Percentiles rank a stretch among this genome's conserved stretches.
These are phyloP conservation scores for Blastobasis lacticolella DNA, from an alignment of 2,888 invertebrate species.

Conservation along the genomic window DNA sequence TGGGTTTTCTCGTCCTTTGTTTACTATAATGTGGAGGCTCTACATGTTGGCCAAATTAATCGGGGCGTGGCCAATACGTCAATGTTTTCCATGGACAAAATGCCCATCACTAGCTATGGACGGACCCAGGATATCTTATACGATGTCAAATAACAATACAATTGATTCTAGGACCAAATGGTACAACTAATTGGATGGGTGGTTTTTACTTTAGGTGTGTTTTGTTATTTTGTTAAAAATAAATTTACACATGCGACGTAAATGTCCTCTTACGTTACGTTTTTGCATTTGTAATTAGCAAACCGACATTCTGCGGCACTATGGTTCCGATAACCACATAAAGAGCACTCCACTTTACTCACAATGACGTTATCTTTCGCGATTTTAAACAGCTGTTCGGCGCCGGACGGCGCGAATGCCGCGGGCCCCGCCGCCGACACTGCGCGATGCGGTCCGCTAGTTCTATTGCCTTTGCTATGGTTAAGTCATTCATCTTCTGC, in stretches of 20 bases:
- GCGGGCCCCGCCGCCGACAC: too few species aligned
- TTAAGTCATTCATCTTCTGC: slow-evolving; percentile 2
- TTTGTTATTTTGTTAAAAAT: not conserved
- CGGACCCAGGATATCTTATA: too few species aligned
- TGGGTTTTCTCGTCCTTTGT: too few species aligned
- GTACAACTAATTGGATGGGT: too few species aligned
- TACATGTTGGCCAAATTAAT: too few species aligned
- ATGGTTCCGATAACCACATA: not conserved
- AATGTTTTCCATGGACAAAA: too few species aligned
- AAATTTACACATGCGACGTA: not conserved
- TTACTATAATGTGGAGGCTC: too few species aligned
- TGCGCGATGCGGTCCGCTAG: slow-evolving; percentile 5
- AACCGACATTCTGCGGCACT: not conserved
- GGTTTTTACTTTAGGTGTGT: too few species aligned
- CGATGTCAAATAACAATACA: too few species aligned
- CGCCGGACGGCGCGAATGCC: not conserved
- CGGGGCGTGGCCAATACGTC: too few species aligned
- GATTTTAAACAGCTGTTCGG: not conserved
- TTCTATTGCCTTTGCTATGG: slow-evolving; percentile 9
- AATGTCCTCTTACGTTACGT: not conserved
- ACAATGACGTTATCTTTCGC: not conserved
- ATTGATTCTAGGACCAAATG: too few species aligned
- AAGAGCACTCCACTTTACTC: not conserved
- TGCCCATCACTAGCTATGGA: too few species aligned
- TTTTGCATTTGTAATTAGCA: not conserved